phyloP scores from a whole-genome alignment of 1,140 invertebrate species.

The Listronotus bonariensis region DNA sequence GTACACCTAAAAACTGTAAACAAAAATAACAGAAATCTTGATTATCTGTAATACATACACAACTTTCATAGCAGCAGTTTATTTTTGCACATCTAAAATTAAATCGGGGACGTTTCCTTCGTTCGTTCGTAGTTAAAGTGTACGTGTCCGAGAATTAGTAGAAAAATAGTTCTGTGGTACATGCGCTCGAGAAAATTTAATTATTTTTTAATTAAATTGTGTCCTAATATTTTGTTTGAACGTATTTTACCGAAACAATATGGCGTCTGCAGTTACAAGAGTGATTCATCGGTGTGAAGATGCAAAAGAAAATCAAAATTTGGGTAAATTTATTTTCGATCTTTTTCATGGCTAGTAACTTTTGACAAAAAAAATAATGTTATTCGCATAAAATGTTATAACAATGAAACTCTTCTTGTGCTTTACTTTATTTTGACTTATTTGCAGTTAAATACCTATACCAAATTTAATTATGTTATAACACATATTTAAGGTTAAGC shows the following conservation, averaged over 20 bases:
- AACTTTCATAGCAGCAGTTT: too few relatives aligned
- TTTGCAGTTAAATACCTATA: too few relatives aligned
- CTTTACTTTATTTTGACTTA: too few relatives aligned
- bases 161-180: background rate
- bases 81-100: background rate
- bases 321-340: slow-evolving; percentile 63
- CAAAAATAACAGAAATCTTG: too few relatives aligned
- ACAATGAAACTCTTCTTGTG: too few relatives aligned
- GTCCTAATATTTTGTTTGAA: background rate
- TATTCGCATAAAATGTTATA: too few relatives aligned
- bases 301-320: slow-evolving; percentile 67
- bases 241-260: slow-evolving; percentile 46
- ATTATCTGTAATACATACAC: too few relatives aligned
- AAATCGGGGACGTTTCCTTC: background rate
- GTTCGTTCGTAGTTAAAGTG: too few relatives aligned
- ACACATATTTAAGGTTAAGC: too few relatives aligned
- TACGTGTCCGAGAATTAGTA: background rate
- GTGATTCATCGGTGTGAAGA: slow-evolving; percentile 74
- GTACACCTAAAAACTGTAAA: too few relatives aligned
- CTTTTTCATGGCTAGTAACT: background rate
- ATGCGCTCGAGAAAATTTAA: background rate
- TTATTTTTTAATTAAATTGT: background rate
- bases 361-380: too few relatives aligned
- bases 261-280: slow-evolving; percentile 73
- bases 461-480: too few relatives aligned